Base-by-base conservation (phyloP, 1,140 invertebrate genomes). In the Hycleus phaleratus region DNA sequence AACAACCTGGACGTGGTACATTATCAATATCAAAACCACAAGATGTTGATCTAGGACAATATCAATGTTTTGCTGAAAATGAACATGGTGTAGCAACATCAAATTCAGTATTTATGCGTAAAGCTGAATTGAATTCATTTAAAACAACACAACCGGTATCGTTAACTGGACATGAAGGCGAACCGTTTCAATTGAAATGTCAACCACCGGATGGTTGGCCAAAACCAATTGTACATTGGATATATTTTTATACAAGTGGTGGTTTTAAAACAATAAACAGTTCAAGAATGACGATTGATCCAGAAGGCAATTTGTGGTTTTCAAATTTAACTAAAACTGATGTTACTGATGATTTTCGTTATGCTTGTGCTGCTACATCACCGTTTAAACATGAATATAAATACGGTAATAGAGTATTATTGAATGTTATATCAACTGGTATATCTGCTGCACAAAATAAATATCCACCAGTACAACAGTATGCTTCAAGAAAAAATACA, bases 41-140 rank as follows among this genome's bases (percentile, higher is more conserved):
- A 51, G 88, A 95, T 66, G 94, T 95, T 70, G 95, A 98, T 76
- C 79, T 95, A 26, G 93, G 95, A 32, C 89, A 97, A 64, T 99
- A 98, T 75, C 95, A 98, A 72, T 99, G 97, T 77, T 94, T 95
- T 74, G 96, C 96, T 0, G 82, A 85, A 65, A 99, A 99, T 71
- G 87, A 92, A 66, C 93, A 93, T 81, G 97, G 97, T 45, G 90
- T 82, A 3, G 93, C 94, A 9, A 93, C 93, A 0, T 95, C 93
- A 0, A 96, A 97, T 74, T 92, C 91, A 0, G 93, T 97, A 7
- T 94, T 93, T 68, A 88, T 97, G 9, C 79, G 93, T n/a, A 94
- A 95, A 75, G 91, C 95, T 3, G 93, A 95, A 73, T 76, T 96
- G 54, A 94, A 94, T 73, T 88, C 88, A 0, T 95, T 96, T 75